These are phyloP conservation scores for Apostichopus leukothele DNA, from an alignment of 53 echinoderm and acorn worm species.

Conservation along the genomic window DNA sequence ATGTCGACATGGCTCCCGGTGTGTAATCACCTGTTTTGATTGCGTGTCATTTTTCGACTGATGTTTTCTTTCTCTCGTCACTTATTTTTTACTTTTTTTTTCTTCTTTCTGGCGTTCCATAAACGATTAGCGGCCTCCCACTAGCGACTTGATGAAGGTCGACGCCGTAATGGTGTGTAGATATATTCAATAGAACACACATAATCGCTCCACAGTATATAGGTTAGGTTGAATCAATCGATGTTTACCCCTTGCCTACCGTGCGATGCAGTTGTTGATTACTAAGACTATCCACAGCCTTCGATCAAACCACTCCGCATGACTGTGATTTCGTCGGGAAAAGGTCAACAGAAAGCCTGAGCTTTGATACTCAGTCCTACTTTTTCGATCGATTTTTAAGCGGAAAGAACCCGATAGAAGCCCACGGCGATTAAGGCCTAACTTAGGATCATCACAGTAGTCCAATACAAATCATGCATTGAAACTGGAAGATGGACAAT, in stretches of 20 bases:
- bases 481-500: background rate
- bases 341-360: slow-evolving; percentile 32
- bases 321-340: slow-evolving; percentile 23
- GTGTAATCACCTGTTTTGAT: slow-evolving; percentile 2
- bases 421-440: slow-evolving; percentile 33
- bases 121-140: background rate
- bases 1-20: background rate
- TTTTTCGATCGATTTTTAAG: slow-evolving; percentile 40
- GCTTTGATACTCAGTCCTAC: slow-evolving; percentile 35
- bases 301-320: background rate
- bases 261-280: background rate
- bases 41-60: background rate
- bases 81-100: too few species aligned
- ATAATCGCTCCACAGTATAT: background rate
- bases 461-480: background rate
- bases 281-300: background rate
- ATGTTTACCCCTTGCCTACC: background rate
- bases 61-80: too few species aligned
- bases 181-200: background rate
- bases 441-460: slow-evolving; percentile 11
- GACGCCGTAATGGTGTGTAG: background rate
- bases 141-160: background rate
- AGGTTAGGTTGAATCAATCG: slow-evolving; percentile 14
- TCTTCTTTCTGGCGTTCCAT: background rate
- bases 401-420: slow-evolving; percentile 16